Conservation (phyloP, 2,113 vertebrate species). For the Crocuta crocuta region DNA sequence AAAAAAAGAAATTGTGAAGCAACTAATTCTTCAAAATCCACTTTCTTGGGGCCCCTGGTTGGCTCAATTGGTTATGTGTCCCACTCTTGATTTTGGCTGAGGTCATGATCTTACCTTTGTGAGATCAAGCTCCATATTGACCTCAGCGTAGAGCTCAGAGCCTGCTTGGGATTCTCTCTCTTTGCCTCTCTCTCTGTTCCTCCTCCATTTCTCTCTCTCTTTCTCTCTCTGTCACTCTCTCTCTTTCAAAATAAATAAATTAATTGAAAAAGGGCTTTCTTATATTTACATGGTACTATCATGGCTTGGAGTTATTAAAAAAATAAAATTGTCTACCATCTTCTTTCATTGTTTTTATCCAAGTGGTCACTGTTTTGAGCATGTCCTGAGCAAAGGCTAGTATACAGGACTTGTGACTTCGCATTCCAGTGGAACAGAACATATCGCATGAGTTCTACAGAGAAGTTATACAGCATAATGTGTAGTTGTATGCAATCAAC, state of each 20-base stretch:
- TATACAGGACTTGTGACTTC: neutral
- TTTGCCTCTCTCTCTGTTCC: no score
- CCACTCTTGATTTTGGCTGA: no score
- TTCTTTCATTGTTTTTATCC: neutral
- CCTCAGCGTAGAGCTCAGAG: no score
- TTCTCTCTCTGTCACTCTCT: no score
- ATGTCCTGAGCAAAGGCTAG: neutral
- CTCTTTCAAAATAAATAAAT: no score
- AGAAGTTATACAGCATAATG: neutral
- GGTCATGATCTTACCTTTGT: no score
- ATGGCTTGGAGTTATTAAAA: neutral
- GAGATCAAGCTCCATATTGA: no score
- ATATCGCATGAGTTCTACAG: neutral
- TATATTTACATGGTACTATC: neutral
- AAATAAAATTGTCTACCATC: neutral
- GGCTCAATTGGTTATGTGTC: no score
- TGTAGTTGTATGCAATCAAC: neutral
- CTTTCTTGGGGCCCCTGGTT: no score
- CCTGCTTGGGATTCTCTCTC: no score
- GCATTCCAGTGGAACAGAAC: neutral
- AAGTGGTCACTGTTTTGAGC: neutral
- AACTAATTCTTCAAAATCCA: neutral
- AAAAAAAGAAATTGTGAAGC: neutral
- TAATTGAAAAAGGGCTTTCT: neutral
- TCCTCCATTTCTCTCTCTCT: no score